Evolutionary conservation across 2,113 vertebrate genomes (phyloP).

Genomic region (Lontra canadensis): DNA sequence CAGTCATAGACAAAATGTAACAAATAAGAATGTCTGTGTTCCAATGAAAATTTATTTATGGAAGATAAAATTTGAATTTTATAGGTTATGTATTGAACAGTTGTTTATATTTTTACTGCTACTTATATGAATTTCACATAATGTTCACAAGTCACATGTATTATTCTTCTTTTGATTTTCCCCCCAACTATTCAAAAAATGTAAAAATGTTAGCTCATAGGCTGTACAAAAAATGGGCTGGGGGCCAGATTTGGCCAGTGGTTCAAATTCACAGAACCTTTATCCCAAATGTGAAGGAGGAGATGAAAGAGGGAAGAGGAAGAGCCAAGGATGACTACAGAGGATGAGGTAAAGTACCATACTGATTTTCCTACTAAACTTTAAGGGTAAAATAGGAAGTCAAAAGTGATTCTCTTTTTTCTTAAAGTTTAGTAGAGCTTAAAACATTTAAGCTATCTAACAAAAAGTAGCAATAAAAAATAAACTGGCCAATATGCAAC

Average conservation of each 20-base stretch:
- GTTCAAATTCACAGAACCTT: not conserved
- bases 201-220: not conserved
- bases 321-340: not conserved
- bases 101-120: not conserved
- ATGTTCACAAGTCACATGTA: not conserved
- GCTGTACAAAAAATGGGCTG: not conserved
- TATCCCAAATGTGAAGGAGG: not conserved
- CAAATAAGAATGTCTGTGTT: not conserved
- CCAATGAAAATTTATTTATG: not conserved
- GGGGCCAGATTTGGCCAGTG: not conserved
- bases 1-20: not conserved
- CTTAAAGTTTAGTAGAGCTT: not conserved
- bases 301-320: not conserved
- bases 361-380: not conserved
- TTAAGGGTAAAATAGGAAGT: not conserved
- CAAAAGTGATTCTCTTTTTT: not conserved
- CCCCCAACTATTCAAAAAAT: not conserved
- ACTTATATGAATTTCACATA: not conserved
- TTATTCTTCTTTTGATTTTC: not conserved
- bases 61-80: not conserved
- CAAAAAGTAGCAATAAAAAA: not conserved
- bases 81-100: not conserved
- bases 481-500: not conserved
- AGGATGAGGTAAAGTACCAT: not conserved
- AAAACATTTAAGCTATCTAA: not conserved